Percentiles rank a stretch among this genome's conserved stretches.
Conservation (phyloP, 1,140 invertebrate genomes). For the Drosophila kurseongensis region DNA sequence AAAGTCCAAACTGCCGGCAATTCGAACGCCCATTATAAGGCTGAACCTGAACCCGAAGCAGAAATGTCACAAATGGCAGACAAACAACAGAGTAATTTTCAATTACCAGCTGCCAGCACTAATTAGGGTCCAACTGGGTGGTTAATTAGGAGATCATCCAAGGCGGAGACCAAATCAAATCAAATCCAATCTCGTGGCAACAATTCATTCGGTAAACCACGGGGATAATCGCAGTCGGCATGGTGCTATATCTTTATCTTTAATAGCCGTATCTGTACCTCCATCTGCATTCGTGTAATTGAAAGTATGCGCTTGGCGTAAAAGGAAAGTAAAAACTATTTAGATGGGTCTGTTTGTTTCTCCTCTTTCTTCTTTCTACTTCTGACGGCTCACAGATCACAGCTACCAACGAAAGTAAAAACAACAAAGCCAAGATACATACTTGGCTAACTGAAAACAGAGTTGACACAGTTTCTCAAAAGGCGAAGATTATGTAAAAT, state of each 20-base stretch:
- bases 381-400: conserved; percentile 36
- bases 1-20: conserved; percentile 29
- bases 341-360: conserved; percentile 60
- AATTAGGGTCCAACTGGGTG: conserved; percentile 48
- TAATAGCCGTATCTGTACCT: conserved; percentile 36
- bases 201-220: conserved; percentile 34
- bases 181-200: conserved; percentile 34
- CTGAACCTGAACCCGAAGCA: conserved; percentile 30
- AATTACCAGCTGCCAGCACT: conserved; percentile 21
- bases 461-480: conserved; percentile 41
- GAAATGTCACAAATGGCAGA: conserved; percentile 28
- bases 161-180: conserved; percentile 25
- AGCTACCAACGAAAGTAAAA: conserved; percentile 72
- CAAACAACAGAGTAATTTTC: conserved; percentile 41
- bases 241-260: conserved; percentile 14
- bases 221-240: conserved; percentile 13
- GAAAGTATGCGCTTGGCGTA: conserved; percentile 61
- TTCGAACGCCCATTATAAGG: conserved; percentile 26
- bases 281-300: conserved; percentile 60
- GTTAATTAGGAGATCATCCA: conserved; percentile 55
- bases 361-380: conserved; percentile 32
- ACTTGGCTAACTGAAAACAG: conserved; percentile 23
- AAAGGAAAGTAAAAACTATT: conserved; percentile 75
- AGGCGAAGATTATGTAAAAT: conserved; percentile 51
- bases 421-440: conserved; percentile 60